Conservation (phyloP, 2,888 invertebrate genomes). For the Alloscopus bannaensis region DNA sequence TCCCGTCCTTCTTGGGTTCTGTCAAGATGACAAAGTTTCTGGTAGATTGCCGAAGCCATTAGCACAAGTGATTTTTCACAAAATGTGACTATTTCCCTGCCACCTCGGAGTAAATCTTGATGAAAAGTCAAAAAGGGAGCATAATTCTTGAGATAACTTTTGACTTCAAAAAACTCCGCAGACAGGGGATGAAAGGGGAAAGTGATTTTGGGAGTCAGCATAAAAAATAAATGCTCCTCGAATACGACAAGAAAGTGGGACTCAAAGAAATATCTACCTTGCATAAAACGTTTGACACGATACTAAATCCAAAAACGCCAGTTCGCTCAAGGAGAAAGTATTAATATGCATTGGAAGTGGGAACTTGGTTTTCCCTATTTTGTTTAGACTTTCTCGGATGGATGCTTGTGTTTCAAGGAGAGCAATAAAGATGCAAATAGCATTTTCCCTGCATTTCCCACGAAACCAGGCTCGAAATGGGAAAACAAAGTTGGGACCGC, state of each 20-base stretch:
- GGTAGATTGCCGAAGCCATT: constrained; percentile 58
- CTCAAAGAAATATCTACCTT: neutral
- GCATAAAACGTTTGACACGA: neutral
- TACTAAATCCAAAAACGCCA: neutral
- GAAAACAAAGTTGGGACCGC: neutral
- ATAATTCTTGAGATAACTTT: no score
- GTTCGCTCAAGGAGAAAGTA: neutral
- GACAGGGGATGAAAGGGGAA: neutral
- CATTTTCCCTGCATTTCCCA: constrained; percentile 6
- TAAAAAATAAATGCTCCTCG: neutral
- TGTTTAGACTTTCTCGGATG: constrained; percentile 8
- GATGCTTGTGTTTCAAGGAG: constrained; percentile 16
- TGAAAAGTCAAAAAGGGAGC: no score
- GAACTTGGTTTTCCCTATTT: neutral
- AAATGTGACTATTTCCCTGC: constrained; percentile 11
- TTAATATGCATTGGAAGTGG: neutral
- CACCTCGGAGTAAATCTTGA: neutral
- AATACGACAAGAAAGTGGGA: neutral
- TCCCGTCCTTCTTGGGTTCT: constrained; percentile 52
- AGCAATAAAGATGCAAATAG: constrained; percentile 56
- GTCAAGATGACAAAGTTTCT: constrained; percentile 65
- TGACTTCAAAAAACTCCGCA: neutral
- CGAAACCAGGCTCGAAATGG: neutral
- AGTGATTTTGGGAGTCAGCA: neutral
- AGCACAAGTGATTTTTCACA: constrained; percentile 62